Base-by-base conservation (phyloP, 2,888 invertebrate species). In the Miltochrista miniata region DNA sequence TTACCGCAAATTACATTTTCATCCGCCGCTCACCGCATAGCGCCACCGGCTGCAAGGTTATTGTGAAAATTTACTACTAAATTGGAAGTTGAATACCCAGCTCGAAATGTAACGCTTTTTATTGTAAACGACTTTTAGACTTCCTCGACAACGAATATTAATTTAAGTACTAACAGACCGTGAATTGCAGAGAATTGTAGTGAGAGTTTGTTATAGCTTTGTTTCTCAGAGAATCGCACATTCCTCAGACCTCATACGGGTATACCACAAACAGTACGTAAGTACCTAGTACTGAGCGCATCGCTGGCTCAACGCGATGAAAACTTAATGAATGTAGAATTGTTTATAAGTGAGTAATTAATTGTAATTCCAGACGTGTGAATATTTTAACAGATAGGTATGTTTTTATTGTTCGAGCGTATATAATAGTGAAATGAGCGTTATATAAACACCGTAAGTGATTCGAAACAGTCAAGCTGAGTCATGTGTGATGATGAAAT, bases 1-100 rank as follows among this genome's bases (percentile, higher is more conserved):
- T 81, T 76, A 83, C 87, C 87, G 72, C 87, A 87, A 86, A 87
- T 87, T 85, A 87, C 87, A 85, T 84, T 84, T 85, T 81, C 83
- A 85, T 83, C 79, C 81, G 74, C 75, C 80, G 72, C 81, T 70
- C 65, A 61, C 64, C 59, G 61, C 64, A 41, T 30, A 35, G 46
- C 47, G 51, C 44, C 53, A 45, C 55, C 59, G 50, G 66, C 65
- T 65, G 44, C 55, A 48, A 54, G 50, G 68, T 72, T 70, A 70
- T 72, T 76, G 68, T 75, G 70, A 72, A 76, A 74, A 74, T 74
- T 72, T 68, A 66, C 72, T 68, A 66, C 68, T 64, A 65, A 64
- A 72, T 64, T 66, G 63, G 57, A 66, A 72, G n/a, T n/a, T n/a
- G n/a, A 72, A 72, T 63, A 67, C 54, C 57, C 55, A 61, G 45